These are phyloP conservation scores for Ooceraea biroi DNA, from an alignment of 1,140 invertebrate genomes.

Conservation along the genomic window DNA sequence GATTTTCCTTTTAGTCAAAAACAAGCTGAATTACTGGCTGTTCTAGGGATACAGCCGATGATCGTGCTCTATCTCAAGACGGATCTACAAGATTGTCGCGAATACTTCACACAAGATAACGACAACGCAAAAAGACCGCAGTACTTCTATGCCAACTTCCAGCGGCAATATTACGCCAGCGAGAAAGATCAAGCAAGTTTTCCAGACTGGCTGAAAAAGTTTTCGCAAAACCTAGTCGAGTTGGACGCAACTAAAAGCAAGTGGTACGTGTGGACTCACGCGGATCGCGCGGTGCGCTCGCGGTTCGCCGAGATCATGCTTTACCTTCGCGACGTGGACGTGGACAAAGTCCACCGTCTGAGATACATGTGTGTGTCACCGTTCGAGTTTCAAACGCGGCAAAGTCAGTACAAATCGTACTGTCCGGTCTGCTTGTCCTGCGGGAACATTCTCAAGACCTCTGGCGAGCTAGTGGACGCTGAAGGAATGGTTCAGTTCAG, in stretches of 20 bases:
- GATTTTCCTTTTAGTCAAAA: slow-evolving; percentile 86
- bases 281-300: slow-evolving; percentile 77
- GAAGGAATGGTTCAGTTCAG: slow-evolving; percentile 86
- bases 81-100: slow-evolving; percentile 76
- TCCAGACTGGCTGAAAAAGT: slow-evolving; percentile 85
- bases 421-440: slow-evolving; percentile 87
- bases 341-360: slow-evolving; percentile 81
- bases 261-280: slow-evolving; percentile 86
- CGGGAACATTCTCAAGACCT: slow-evolving; percentile 81
- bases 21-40: slow-evolving; percentile 84
- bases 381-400: slow-evolving; percentile 85
- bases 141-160: slow-evolving; percentile 82
- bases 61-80: slow-evolving; percentile 86
- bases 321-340: slow-evolving; percentile 73
- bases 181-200: slow-evolving; percentile 82
- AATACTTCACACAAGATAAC: slow-evolving; percentile 82
- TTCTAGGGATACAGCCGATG: slow-evolving; percentile 86
- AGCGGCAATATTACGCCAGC: slow-evolving; percentile 82
- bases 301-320: slow-evolving; percentile 58
- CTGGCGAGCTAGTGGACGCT: slow-evolving; percentile 84
- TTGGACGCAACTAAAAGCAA: slow-evolving; percentile 83
- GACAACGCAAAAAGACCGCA: slow-evolving; percentile 72
- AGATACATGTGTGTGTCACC: slow-evolving; percentile 85
- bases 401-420: slow-evolving; percentile 85
- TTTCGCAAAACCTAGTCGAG: slow-evolving; percentile 85